Evolutionary conservation across 2,888 invertebrate genomes (phyloP).

Genomic region (Caradrina kadenii): DNA sequence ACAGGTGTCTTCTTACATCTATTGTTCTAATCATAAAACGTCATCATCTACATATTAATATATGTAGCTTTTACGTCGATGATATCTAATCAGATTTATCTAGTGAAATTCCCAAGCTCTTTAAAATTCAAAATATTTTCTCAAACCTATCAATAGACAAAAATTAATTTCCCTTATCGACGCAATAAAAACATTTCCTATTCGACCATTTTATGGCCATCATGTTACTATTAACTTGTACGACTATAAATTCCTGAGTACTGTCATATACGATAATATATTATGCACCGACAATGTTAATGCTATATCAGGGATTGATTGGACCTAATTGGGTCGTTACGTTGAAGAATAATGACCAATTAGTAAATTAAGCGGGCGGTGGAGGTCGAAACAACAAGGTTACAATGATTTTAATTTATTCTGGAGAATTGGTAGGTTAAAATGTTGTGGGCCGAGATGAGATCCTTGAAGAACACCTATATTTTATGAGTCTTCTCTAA

Average conservation of each 20-base stretch:
- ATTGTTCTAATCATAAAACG: not conserved
- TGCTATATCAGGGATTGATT: slow-evolving; percentile 85
- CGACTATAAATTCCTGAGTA: slow-evolving; percentile 75
- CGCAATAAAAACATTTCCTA: slow-evolving; percentile 74
- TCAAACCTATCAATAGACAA: slow-evolving; percentile 64
- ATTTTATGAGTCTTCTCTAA: slow-evolving; percentile 6
- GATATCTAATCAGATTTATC: slow-evolving; percentile 17
- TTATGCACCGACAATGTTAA: slow-evolving; percentile 80
- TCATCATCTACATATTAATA: not conserved
- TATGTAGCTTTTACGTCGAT: not conserved
- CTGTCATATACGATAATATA: slow-evolving; percentile 79
- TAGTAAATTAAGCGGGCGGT: slow-evolving; percentile 84
- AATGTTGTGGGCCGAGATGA: slow-evolving; percentile 61
- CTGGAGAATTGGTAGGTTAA: slow-evolving; percentile 62
- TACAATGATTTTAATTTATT: slow-evolving; percentile 74
- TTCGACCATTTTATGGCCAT: slow-evolving; percentile 73
- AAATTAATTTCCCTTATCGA: slow-evolving; percentile 72
- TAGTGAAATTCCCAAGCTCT: slow-evolving; percentile 13
- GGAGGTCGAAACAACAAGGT: slow-evolving; percentile 75
- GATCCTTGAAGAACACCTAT: slow-evolving; percentile 68
- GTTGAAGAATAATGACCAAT: slow-evolving; percentile 86
- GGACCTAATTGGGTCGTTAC: slow-evolving; percentile 86
- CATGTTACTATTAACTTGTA: slow-evolving; percentile 72
- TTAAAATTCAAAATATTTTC: slow-evolving; percentile 31
- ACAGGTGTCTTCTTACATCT: not conserved